These are phyloP conservation scores for Ceratotherium simum DNA, from an alignment of 2,113 vertebrate genomes.

Conservation along the genomic window DNA sequence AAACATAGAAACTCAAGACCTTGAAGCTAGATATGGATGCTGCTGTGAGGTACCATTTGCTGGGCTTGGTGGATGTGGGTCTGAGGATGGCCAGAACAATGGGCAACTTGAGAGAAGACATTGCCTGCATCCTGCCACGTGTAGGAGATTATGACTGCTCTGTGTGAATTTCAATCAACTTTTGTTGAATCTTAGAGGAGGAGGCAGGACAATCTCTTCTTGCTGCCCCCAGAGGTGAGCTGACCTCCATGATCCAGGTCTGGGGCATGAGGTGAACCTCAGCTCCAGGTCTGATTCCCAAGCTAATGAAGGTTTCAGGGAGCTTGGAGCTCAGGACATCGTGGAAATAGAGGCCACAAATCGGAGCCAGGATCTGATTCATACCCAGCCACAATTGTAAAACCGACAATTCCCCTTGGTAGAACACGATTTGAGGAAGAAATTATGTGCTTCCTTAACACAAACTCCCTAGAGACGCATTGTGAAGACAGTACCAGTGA, in stretches of 20 bases:
- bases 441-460: background rate
- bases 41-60: too few relatives aligned
- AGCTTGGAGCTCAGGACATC: too few relatives aligned
- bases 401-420: too few relatives aligned
- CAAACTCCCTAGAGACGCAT: background rate
- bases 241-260: background rate
- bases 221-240: background rate
- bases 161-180: background rate
- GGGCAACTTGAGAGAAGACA: too few relatives aligned
- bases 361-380: too few relatives aligned
- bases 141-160: background rate
- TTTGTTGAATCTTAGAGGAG: background rate
- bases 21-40: background rate
- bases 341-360: too few relatives aligned
- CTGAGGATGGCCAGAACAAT: background rate
- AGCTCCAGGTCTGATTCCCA: background rate
- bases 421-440: background rate
- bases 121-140: too few relatives aligned
- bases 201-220: background rate
- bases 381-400: too few relatives aligned
- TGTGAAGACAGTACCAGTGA: too few relatives aligned
- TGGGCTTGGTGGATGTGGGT: background rate
- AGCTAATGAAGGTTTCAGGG: too few relatives aligned
- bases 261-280: background rate
- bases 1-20: background rate